Evolutionary conservation across 2,797 vertebrate species (phyloP).

Genomic region (Steatocranus sp.): DNA sequence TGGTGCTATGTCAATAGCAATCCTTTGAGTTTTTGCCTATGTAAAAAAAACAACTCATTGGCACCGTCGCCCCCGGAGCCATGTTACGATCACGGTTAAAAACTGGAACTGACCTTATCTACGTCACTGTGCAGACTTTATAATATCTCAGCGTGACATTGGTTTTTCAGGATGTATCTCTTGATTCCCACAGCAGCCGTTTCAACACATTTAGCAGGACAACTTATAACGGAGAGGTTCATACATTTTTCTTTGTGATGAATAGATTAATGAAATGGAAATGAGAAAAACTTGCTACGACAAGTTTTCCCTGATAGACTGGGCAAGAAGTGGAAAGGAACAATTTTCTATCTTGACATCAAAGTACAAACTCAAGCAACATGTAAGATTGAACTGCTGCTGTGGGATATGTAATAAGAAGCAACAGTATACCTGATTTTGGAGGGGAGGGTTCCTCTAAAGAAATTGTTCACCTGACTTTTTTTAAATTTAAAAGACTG

Average conservation of each 20-base stretch:
- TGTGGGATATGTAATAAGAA: constrained; percentile 1
- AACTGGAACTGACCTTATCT: background rate
- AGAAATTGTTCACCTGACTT: background rate
- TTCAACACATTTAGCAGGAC: constrained; percentile 52
- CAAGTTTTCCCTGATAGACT: constrained; percentile 37
- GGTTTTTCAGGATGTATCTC: constrained; percentile 8
- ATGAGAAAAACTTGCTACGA: constrained; percentile 45
- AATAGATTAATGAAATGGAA: constrained; percentile 65
- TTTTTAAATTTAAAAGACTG: background rate
- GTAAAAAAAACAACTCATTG: background rate
- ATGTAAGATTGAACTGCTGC: constrained; percentile 10
- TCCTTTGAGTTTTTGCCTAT: background rate
- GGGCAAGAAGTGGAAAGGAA: constrained; percentile 23
- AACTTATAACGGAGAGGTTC: constrained; percentile 46
- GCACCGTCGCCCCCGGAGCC: background rate
- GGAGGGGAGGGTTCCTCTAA: accelerated
- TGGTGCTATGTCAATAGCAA: background rate
- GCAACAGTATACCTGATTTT: background rate
- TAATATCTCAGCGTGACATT: constrained; percentile 3
- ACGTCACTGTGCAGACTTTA: background rate
- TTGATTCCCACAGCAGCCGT: constrained; percentile 21
- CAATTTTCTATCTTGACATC: constrained; percentile 24
- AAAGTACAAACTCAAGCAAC: constrained; percentile 6
- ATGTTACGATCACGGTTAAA: background rate
- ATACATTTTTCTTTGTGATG: constrained; percentile 64